A percentile compares a stretch with the other conserved stretches of the same genome.
Evolutionary conservation across 2,797 vertebrate species (phyloP).

Genomic region (Vireo griseus): DNA sequence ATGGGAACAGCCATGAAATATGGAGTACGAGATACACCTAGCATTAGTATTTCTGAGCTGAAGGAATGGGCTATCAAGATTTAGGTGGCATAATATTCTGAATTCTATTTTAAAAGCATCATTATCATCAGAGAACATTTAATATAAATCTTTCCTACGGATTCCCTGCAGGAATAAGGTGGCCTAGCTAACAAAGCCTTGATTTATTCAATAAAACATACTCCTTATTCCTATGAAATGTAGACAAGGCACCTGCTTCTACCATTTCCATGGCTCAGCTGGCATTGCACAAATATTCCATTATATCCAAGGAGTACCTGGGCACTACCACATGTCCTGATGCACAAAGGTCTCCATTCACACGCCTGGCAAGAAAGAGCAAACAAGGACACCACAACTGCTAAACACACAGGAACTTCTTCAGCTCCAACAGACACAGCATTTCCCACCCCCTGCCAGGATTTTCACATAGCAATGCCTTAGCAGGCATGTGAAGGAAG

Average conservation of each 20-base stretch:
- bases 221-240: neutral
- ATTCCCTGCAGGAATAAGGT: constrained; percentile 32
- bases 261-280: neutral
- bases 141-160: neutral
- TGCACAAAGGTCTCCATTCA: neutral
- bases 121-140: neutral
- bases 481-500: neutral
- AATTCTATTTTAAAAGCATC: constrained; percentile 14
- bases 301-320: neutral
- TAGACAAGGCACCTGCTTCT: neutral
- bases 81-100: constrained; percentile 13
- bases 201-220: neutral
- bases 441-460: neutral
- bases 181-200: constrained; percentile 34
- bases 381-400: neutral
- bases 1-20: neutral
- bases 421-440: neutral
- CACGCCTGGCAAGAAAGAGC: neutral
- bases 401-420: neutral
- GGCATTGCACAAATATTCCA: neutral
- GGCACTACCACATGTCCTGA: neutral
- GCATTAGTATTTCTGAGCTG: constrained; percentile 5
- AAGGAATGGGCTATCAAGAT: neutral
- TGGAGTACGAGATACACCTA: neutral
- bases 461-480: neutral